Base-by-base conservation (phyloP, 2,797 vertebrate species). In the Sebastes wilsoni region DNA sequence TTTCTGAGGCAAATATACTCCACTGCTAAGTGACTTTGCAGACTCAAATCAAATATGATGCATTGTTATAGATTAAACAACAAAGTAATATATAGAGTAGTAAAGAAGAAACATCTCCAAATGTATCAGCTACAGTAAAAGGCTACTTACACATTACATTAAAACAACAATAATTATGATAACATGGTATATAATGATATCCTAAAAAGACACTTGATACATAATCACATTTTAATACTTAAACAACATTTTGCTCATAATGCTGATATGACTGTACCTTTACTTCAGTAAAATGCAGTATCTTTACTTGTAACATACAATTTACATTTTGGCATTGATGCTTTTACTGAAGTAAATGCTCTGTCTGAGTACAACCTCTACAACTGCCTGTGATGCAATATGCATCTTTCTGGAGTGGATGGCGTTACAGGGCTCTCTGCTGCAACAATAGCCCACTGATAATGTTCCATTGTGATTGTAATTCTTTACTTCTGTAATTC, bases 251-350 rank as follows among this genome's bases (percentile, higher is more conserved):
- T 46, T 18, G 42, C 42, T 46, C 42, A 46, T 46, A 46, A 46
- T 7, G 0, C 42, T 0, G 42, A 46, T 46, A 18, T 18, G 42
- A 46, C 3, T 46, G 42, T 46, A 2, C 42, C 0, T 46, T 16
- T 46, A 18, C 42, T 18, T 46, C 42, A 46, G 6, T 36, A n/a
- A n/a, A 65, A 14, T 65, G 30, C 12, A 25, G 6, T 36, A 22
- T 8, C 9, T 56, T 28, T 38, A 8, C 23, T 27, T 64, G 9
- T 54, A 74, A 54, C 0, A 55, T 5, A 14, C 42, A 73, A 25
- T 52, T 23, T 28, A 14, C 42, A 73, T 25, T 52, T 23, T 1
- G 6, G 28, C 16, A 34, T 34, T 18, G 16, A 23, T 60, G 16
- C 28, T 23, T 46, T 22, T n/a, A 38, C 58, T 30, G 27, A 59